Evolutionary conservation across 2,888 invertebrate species (phyloP).

Genomic region (Palloptera scutellata): DNA sequence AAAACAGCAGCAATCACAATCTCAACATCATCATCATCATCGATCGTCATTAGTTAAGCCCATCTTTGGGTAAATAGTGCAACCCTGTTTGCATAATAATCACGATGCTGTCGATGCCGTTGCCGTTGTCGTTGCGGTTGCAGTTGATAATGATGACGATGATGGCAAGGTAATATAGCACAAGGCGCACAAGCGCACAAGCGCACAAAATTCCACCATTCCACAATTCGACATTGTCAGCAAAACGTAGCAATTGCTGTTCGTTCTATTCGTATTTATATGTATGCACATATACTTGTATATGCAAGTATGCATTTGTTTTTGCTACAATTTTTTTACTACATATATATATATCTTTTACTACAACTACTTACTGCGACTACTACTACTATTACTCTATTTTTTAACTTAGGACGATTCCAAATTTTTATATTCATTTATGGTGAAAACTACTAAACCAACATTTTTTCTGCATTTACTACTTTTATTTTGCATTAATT

Average conservation of each 20-base stretch:
- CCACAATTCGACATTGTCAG: conserved; percentile 2
- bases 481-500: not conserved
- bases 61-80: conserved; percentile 64
- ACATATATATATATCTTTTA: not conserved
- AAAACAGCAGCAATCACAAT: conserved; percentile 16
- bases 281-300: not conserved
- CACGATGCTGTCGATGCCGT: conserved; percentile 35
- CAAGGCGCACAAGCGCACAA: conserved; percentile 10
- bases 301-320: not conserved
- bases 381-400: not conserved
- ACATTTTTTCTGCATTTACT: not conserved
- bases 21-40: conserved; percentile 41
- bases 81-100: conserved; percentile 65
- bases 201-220: conserved; percentile 2
- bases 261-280: not conserved
- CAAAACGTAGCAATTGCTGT: not conserved
- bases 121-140: conserved; percentile 3
- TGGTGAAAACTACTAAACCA: conserved; percentile 11
- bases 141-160: not conserved
- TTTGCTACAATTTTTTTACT: not conserved
- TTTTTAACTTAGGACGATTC: not conserved
- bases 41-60: conserved; percentile 59
- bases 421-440: not conserved
- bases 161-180: too few species aligned
- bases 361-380: not conserved